Conservation (phyloP, 2,113 vertebrate species). For the Cebus imitator region DNA sequence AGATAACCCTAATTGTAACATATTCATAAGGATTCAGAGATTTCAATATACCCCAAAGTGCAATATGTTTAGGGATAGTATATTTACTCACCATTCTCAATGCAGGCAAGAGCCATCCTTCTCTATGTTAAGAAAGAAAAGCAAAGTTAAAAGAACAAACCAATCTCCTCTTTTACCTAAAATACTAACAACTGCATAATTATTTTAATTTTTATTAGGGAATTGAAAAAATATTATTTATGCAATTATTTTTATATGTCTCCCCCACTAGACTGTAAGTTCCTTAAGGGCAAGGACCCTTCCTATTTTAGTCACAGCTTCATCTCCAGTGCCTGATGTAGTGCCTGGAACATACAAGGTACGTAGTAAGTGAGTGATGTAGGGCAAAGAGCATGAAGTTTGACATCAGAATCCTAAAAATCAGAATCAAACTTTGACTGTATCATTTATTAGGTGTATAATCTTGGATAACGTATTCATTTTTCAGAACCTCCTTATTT, state of each 20-base stretch:
- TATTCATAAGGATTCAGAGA: conserved; percentile 45
- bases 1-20: conserved; percentile 7
- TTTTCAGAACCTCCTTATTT: neutral
- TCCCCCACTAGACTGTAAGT: neutral
- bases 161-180: neutral
- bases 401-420: neutral
- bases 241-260: neutral
- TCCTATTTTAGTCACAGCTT: neutral
- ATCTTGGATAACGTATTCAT: neutral
- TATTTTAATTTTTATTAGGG: neutral
- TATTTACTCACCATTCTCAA: neutral
- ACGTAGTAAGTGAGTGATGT: neutral
- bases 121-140: neutral
- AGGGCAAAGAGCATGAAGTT: neutral
- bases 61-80: neutral
- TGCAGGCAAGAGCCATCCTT: neutral
- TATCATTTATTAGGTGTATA: neutral
- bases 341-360: neutral
- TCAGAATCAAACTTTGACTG: neutral
- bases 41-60: conserved; percentile 53
- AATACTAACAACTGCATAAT: neutral
- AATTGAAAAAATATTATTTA: neutral
- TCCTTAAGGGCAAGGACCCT: neutral
- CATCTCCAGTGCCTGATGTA: neutral
- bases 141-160: neutral